Evolutionary conservation across 2,797 vertebrate species (phyloP).

Genomic region (Myotis myotis): DNA sequence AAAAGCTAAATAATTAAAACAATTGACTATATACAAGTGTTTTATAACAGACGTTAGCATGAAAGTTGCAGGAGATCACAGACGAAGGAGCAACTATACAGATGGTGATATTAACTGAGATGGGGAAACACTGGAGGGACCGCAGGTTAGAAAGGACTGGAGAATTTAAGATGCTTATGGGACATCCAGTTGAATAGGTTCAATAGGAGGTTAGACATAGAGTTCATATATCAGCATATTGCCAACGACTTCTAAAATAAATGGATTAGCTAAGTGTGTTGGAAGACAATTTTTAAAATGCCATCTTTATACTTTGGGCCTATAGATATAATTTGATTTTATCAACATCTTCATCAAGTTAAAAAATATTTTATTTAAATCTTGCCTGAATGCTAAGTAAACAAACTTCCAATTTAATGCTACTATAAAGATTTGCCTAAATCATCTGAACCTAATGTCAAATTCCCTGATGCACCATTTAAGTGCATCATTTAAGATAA

Average conservation of each 20-base stretch:
- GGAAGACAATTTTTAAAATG: not conserved
- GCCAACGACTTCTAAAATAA: not conserved
- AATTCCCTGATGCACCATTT: conserved; percentile 78
- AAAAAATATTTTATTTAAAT: conserved; percentile 49
- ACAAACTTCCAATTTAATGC: conserved; percentile 65
- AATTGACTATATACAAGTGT: not conserved
- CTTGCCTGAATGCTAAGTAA: conserved; percentile 58
- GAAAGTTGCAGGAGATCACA: not conserved
- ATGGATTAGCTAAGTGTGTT: not conserved
- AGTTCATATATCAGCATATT: not conserved
- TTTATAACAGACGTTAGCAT: not conserved
- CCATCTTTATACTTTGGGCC: not conserved
- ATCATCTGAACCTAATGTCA: conserved; percentile 62
- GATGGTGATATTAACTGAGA: not conserved
- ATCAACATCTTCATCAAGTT: conserved; percentile 33
- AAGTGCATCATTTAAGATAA: conserved; percentile 65
- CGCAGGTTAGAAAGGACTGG: not conserved
- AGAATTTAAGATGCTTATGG: not conserved
- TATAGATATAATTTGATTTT: conserved; percentile 44
- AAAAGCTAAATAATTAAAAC: not conserved
- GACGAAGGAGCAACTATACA: not conserved
- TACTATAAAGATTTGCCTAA: conserved; percentile 75
- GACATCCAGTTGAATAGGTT: not conserved
- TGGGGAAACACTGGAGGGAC: not conserved
- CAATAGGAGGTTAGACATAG: not conserved